Evolutionary conservation across 2,888 invertebrate genomes (phyloP), one percentile per base, ranked within the genome.

Genomic region (Cyrtodaria siliqua): DNA sequence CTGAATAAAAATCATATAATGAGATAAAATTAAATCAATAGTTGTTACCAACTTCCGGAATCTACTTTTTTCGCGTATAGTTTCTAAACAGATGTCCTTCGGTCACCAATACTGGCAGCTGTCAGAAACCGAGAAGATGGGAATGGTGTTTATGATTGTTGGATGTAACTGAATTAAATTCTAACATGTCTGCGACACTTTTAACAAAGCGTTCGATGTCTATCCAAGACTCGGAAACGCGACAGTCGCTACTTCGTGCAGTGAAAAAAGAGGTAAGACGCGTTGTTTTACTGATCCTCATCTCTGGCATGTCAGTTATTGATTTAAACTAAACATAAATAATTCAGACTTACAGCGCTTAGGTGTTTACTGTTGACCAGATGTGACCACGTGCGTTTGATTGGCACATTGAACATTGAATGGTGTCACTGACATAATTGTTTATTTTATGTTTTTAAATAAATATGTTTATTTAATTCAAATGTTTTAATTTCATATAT

Each of bases 181-280:
- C n/a, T n/a, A 74, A 63, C 20, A 75, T 75, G 75, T 64, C 75
- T 63, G 44, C 69, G 14, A 60, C 52, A 40, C 64, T 75, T 49
- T 59, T 75, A 53, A 68, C 69, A 24, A 79, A 66, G 60, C 63
- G 67, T 24, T 79, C 79, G 2, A 66, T 79, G 74, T 76, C 71
- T 62, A 57, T 85, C 59, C 67, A 89, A 86, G 91, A 91, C 77
- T 79, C 83, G 42, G 91, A 91, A 87, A 96, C 89, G 95, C 95
- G 93, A 93, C 96, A 96, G 91, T 95, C 95, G 86, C 95, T 97
- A 85, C 96, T 97, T 77, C 95, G 95, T 60, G 95, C 95, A 80
- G 97, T 97, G 55, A 97, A 97, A 93, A 97, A 97, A 92, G 97
- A 94, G 93, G 94, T 94, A 87, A 90, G 92, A 12, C 8, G 16